Percentiles rank a stretch among this genome's conserved stretches.
phyloP scores from a whole-genome alignment of 2,888 invertebrate genomes.

The Dryocosmus kuriphilus region DNA sequence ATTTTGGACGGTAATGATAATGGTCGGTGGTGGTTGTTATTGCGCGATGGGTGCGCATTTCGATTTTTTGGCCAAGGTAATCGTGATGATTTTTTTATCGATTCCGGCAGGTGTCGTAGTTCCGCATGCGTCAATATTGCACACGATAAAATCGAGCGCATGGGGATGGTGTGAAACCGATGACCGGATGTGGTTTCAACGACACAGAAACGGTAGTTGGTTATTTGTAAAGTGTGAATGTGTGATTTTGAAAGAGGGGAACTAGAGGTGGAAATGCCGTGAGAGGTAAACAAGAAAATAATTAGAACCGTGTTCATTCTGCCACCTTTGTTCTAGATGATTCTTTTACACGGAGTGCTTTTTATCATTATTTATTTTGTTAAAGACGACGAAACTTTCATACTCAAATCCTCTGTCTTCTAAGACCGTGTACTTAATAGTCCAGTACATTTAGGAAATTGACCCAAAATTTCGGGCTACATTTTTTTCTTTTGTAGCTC shows the following conservation, averaged over 20 bases:
- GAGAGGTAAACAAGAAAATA: conserved; percentile 72
- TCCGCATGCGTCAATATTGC: conserved; percentile 65
- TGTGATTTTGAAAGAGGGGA: conserved; percentile 69
- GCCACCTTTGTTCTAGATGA: conserved; percentile 44
- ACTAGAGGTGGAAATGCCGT: conserved; percentile 71
- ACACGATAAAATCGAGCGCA: conserved; percentile 64
- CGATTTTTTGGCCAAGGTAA: conserved; percentile 51
- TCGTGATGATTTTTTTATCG: conserved; percentile 51
- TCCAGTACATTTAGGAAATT: too few species aligned
- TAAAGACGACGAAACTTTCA: background rate
- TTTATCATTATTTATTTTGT: conserved; percentile 57
- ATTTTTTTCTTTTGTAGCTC: too few species aligned
- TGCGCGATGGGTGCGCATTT: conserved; percentile 36
- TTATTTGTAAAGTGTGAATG: conserved; percentile 55
- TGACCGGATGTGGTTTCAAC: conserved; percentile 71
- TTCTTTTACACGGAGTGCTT: conserved; percentile 58
- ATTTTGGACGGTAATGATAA: conserved; percentile 47
- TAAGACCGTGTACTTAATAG: background rate
- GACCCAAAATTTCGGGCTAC: too few species aligned
- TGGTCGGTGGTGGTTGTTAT: conserved; percentile 29
- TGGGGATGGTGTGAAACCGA: conserved; percentile 68
- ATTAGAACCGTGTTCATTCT: conserved; percentile 71
- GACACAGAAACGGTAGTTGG: conserved; percentile 70
- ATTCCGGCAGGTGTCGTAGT: conserved; percentile 60
- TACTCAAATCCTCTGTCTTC: background rate